Percentiles rank a stretch among this genome's conserved stretches.
Evolutionary conservation across 1,140 invertebrate genomes (phyloP).

Genomic region (Psix sp.): DNA sequence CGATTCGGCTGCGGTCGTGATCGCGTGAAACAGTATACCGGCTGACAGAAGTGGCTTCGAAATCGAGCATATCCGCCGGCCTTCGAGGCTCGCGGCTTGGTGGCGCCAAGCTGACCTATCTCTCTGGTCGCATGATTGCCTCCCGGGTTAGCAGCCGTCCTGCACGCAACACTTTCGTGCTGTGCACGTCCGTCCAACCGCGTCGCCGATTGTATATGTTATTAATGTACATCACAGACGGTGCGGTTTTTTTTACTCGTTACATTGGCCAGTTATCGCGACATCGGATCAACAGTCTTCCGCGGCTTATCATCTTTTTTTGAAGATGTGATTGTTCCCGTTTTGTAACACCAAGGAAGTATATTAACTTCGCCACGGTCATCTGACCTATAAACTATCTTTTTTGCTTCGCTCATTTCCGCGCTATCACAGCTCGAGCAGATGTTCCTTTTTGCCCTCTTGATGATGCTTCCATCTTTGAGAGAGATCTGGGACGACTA

Average conservation of each 20-base stretch:
- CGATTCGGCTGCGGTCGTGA: conserved; percentile 23
- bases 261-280: no score
- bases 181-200: no score
- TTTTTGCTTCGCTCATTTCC: no score
- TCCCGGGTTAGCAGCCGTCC: conserved; percentile 27
- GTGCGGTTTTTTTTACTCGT: conserved; percentile 12
- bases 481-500: no score
- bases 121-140: conserved; percentile 53
- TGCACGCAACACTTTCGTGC: conserved; percentile 25
- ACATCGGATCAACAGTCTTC: no score
- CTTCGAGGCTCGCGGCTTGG: conserved; percentile 64
- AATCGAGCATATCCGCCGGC: conserved; percentile 21
- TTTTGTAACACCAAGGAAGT: no score
- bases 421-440: no score
- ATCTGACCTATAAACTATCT: no score
- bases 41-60: conserved; percentile 17
- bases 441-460: no score
- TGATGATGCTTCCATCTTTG: no score
- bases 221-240: conserved; percentile 6
- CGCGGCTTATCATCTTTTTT: conserved; percentile 15
- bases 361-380: no score
- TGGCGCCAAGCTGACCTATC: conserved; percentile 72
- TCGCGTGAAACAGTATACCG: conserved; percentile 57
- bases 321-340: no score
- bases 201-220: conserved; percentile 6